Evolutionary conservation across 2,888 invertebrate species (phyloP).

Genomic region (Sthenelais limicola): DNA sequence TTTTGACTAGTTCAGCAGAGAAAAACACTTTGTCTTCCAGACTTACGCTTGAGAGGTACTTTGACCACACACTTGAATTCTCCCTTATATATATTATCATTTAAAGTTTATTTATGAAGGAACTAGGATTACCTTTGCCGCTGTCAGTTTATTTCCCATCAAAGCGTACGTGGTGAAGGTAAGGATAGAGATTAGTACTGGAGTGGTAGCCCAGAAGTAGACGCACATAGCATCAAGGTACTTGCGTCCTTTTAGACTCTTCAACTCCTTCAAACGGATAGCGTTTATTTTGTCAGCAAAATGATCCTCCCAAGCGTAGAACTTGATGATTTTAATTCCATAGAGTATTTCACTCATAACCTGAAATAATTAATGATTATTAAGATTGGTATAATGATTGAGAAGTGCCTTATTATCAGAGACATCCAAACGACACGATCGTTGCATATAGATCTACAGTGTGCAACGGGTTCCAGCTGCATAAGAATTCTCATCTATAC

Average conservation of each 20-base stretch:
- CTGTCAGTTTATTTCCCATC: conserved; percentile 82
- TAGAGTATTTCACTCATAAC: conserved; percentile 88
- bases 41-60: no score
- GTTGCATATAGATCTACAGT: no score
- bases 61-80: no score
- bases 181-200: conserved; percentile 78
- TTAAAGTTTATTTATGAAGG: background rate
- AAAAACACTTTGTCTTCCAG: no score
- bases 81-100: no score
- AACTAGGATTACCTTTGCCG: conserved; percentile 81
- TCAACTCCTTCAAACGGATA: conserved; percentile 78
- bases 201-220: conserved; percentile 98
- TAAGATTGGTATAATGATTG: no score
- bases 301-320: conserved; percentile 93
- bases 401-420: no score
- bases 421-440: no score
- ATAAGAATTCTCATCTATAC: no score
- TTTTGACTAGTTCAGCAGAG: no score
- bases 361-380: no score
- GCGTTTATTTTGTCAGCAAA: conserved; percentile 80
- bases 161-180: conserved; percentile 74
- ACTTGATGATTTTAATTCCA: conserved; percentile 91
- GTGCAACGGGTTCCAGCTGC: no score
- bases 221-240: conserved; percentile 98
- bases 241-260: conserved; percentile 87